Evolutionary conservation across 1,140 invertebrate species (phyloP), one percentile per base, ranked within the genome.

Genomic region (Andricus grossulariae): DNA sequence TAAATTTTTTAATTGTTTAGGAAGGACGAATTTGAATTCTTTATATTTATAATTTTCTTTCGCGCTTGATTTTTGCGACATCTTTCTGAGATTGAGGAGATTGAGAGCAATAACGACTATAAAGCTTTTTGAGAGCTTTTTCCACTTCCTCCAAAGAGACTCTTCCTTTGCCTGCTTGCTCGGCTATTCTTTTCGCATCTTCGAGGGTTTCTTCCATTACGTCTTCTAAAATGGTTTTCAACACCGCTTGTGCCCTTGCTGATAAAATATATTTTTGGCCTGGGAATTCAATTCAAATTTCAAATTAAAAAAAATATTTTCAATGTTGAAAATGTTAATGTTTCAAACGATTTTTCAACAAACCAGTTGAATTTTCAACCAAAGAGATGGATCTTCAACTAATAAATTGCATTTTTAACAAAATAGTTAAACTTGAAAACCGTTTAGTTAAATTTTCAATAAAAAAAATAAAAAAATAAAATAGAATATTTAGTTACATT

Each of bases 161-260:
- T 73, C 81, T 77, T 51, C 66, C 72, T 73, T 86, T 88, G 13
- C 87, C 87, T 50, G 85, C 82, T 10, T 79, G 57, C 72, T 85
- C 82, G 50, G 88, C 87, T 76, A 87, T 85, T 80, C 84, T 85
- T 80, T 81, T 84, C 74, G 87, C 88, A 50, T 88, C 85, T 78
- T 86, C 85, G 32, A 88, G 82, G 71, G 87, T 86, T 77, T 87
- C 85, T 77, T 88, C 85, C 80, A 89, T 86, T 81, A 89, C 85
- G 81, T 88, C 88, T 80, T 87, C 84, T 45, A 89, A 78, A 32
- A 89, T 83, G 73, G 83, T 82, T 71, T 84, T 84, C 72, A 88
- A 85, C 57, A 83, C 84, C 32, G 82, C 72, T 72, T 87, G 84
- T 12, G 86, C 86, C n/a, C 83, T 81, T 11, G 78, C 50, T 55